Evolutionary conservation across 2,888 invertebrate species (phyloP), one percentile per base, ranked within the genome.

Genomic region (Meteorus cinctellus): DNA sequence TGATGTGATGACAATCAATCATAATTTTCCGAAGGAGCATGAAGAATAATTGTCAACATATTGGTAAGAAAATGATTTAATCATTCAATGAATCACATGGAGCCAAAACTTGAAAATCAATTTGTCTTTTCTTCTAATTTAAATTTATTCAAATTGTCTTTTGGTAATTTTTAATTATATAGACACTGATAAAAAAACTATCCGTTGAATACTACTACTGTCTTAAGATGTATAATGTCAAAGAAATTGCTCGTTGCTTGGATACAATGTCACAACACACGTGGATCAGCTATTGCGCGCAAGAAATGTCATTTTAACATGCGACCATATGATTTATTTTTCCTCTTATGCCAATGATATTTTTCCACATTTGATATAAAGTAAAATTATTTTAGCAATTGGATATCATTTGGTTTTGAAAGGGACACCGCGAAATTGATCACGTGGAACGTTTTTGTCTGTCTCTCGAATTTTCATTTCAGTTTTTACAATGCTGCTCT

Each of bases 361-460:
- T 24, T 73, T 45, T 74, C 34, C 34, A 34, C 8, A 10, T 63
- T 31, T 0, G 45, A n/a, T 63, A 31, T 41, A 12, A 41, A 34
- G 6, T 8, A 19, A 14, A 75, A 65, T 34, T 1, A 2, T 65
- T 4, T n/a, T 19, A 27, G 4, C 4, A 4, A 1, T 1, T 3
- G 8, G 59, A 29, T 12, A 19, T 74, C 60, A 41, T 80, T 73
- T 82, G 6, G 77, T 79, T 77, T 68, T 82, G 36, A 86, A 87
- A 8, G 86, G 85, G 27, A 82, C 48, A 10, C 86, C 86, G 3
- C 74, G 74, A 55, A 86, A 87, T 78, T 83, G 86, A 24, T 83
- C 71, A 1, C 79, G 74, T 0, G 80, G 81, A 24, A 83, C 59
- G 55, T 80, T 81, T 71, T 80, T 81, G 14, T 84, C 82, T 19